Base-by-base conservation (phyloP, 2,888 invertebrate species). In the Thymelicus sylvestris region DNA sequence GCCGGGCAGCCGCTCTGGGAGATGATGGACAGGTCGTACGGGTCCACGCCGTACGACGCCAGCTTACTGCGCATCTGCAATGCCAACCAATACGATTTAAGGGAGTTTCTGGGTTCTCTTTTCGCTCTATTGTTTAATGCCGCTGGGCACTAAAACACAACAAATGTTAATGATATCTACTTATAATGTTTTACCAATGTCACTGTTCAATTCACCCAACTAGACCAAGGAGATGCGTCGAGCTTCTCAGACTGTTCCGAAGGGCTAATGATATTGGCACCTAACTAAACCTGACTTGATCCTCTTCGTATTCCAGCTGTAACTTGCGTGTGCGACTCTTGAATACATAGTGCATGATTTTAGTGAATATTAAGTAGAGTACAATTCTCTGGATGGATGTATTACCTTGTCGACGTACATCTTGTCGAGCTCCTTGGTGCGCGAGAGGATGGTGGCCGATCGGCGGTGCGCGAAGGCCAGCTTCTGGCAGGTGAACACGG, bases 381-480 rank as follows among this genome's bases (percentile, higher is more conserved):
- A 1, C 31, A 31, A 31, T 2, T 5, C 1, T 24, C 1, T 6
- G 10, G 55, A 5, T 6, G 10, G 55, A 24, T 12, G 8, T 8
- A 8, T 19, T 85, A 96, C 96, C 94, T 96, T 96, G 76, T 97
- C 96, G 7, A 96, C 78, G 74, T 94, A 96, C 64, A 95, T 94
- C 83, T 95, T 96, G 76, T 97, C 97, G 64, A 97, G 92, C 50
- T 96, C 96, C 76, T 95, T 95, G 19, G 93, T 95, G 66, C 97
- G 95, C 0, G 97, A 97, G n/a, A 97, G 92, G 75, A 98, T 97
- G 66, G 97, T 97, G 0, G 97, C 97, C 0, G 97, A 97, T 74
- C 96, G 95, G 5, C 97, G 94, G 86, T 97, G 96, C 0, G 96
- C 96, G 78, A 97, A 96, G 0, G 96, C 94, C 13, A 97, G 82